These are phyloP conservation scores for Liodrosophila aerea DNA, from an alignment of 2,888 invertebrate genomes.

Conservation along the genomic window DNA sequence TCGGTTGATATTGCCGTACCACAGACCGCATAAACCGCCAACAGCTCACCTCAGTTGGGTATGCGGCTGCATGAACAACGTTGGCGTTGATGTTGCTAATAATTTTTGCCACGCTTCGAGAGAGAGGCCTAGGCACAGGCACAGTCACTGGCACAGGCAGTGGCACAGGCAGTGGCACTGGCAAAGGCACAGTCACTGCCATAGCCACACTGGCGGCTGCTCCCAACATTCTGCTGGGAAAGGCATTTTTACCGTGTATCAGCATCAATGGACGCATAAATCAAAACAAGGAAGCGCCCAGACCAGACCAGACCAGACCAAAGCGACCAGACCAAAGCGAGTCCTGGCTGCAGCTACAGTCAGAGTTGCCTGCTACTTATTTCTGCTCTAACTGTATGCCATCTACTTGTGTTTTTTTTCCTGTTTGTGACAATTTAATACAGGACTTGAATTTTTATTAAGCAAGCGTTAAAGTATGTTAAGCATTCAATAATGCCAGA, in stretches of 20 bases:
- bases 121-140: not conserved
- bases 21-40: slow-evolving; percentile 52
- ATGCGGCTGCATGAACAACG: slow-evolving; percentile 33
- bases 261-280: slow-evolving; percentile 54
- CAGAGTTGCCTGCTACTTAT: slow-evolving; percentile 5
- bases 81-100: slow-evolving; percentile 55
- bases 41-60: slow-evolving; percentile 49
- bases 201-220: not conserved
- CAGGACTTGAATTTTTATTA: slow-evolving; percentile 13
- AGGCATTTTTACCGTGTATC: slow-evolving; percentile 47
- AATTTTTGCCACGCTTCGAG: slow-evolving; percentile 38
- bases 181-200: not conserved
- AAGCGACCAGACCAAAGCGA: not conserved
- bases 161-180: not conserved
- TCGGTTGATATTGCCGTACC: slow-evolving; percentile 11
- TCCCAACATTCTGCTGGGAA: slow-evolving; percentile 16
- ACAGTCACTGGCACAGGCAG: not conserved
- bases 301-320: not conserved
- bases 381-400: too few relatives aligned
- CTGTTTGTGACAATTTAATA: slow-evolving; percentile 29
- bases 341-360: slow-evolving; percentile 1
- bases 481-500: too few relatives aligned
- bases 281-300: slow-evolving; percentile 52
- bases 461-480: not conserved
- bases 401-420: too few relatives aligned